Conservation (phyloP, 53 echinoderm and acorn worm genomes). For the Crossaster papposus region DNA sequence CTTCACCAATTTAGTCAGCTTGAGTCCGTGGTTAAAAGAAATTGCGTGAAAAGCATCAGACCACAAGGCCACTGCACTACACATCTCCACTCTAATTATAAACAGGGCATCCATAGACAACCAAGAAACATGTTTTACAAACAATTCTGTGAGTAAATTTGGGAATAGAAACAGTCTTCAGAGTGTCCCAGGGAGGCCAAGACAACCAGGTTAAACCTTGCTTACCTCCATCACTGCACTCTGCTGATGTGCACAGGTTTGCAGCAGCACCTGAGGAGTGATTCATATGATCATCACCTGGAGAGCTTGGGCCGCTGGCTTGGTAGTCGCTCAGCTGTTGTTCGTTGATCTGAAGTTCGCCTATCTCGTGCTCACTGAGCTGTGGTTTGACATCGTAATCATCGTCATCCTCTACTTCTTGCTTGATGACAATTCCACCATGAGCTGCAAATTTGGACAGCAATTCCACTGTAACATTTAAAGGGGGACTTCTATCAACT, state of each 20-base stretch:
- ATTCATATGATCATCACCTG: constrained; percentile 3
- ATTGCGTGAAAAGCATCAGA: background rate
- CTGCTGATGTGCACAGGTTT: constrained; percentile 9
- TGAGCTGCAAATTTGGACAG: background rate
- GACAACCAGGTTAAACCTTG: background rate
- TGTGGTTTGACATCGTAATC: constrained; percentile 10
- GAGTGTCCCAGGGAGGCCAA: too few relatives aligned
- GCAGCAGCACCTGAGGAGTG: constrained; percentile 6
- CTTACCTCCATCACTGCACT: constrained; percentile 45
- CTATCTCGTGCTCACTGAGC: constrained; percentile 3
- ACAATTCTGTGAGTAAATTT: background rate
- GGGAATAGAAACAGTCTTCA: too few relatives aligned
- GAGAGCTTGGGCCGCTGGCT: constrained; percentile 27
- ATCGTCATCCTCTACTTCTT: constrained; percentile 29
- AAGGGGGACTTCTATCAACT: too few relatives aligned
- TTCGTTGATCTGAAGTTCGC: constrained; percentile 9
- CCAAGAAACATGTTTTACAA: background rate
- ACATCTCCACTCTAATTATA: too few relatives aligned
- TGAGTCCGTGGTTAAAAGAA: background rate
- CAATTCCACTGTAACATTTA: too few relatives aligned
- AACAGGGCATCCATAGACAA: background rate
- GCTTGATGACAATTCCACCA: constrained; percentile 27
- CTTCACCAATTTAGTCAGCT: too few relatives aligned
- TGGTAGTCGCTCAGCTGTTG: background rate
- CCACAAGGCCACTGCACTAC: too few relatives aligned